Conservation (phyloP, 2,113 vertebrate genomes). For the Anser brachyrhynchus region DNA sequence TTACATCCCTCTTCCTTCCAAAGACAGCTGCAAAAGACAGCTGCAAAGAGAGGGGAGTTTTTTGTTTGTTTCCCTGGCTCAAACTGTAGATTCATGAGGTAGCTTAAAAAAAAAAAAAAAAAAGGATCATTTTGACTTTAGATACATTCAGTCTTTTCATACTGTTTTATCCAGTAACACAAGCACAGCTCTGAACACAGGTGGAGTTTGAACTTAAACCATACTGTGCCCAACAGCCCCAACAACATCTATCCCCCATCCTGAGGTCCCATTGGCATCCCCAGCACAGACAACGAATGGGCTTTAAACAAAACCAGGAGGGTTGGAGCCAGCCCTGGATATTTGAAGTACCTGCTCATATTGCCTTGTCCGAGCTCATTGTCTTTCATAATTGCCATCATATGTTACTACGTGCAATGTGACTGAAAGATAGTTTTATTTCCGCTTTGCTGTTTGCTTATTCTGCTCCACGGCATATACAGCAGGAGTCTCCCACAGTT, state of each 20-base stretch:
- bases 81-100: neutral
- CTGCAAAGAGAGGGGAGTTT: neutral
- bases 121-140: neutral
- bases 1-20: neutral
- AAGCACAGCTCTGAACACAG: neutral
- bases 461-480: neutral
- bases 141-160: neutral
- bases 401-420: conserved; percentile 6
- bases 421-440: conserved; percentile 25
- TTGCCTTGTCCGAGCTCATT: conserved; percentile 37
- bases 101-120: neutral
- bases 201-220: neutral
- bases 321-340: neutral
- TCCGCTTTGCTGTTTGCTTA: neutral
- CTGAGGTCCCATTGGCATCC: neutral
- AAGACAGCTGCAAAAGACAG: conserved; percentile 44
- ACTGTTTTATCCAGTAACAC: neutral
- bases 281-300: neutral
- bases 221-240: neutral
- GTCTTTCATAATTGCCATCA: conserved; percentile 40
- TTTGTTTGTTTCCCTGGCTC: conserved; percentile 19
- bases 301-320: conserved; percentile 42
- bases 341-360: conserved; percentile 33
- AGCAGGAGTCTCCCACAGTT: neutral
- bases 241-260: neutral